Base-by-base conservation (phyloP, 2,113 vertebrate genomes). In the Neogobius melanostomus region DNA sequence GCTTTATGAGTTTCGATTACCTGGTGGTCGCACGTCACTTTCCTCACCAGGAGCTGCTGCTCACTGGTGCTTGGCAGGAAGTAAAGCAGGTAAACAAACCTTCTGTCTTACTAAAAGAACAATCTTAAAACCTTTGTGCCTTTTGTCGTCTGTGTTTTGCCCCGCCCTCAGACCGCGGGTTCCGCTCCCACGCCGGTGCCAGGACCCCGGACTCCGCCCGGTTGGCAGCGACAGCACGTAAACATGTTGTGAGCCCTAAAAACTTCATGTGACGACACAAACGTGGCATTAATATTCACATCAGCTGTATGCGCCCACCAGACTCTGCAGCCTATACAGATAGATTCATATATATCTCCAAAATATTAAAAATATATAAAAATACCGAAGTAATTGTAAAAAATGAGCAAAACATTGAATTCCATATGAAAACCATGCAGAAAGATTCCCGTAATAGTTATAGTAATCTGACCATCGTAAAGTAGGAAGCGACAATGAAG, bases 311-410 rank as follows among this genome's bases (percentile, higher is more conserved):
- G 82, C 88, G 75, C 79, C 87, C 87, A 89, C 85, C 81, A 79
- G 76, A 82, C 82, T 89, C 86, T 86, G 85, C 86, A 82, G 87
- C 89, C 83, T 90, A 83, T 90, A 92, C 89, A 89, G 81, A 86
- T 85, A 89, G 89, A 84, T 87, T 91, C 86, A 85, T 88, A 89
- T 86, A 86, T 86, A 86, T 91, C 88, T 91, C 86, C 87, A 92
- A 92, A 93, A 92, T 92, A 93, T 92, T 93, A 91, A 92, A 93
- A 93, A 93, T 92, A 93, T 94, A 93, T 93, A 94, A 94, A 94
- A 94, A 92, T 93, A 94, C 92, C 92, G 90, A 93, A 92, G 87
- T 61, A 92, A 85, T 93, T 85, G 90, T 92, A 92, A 93, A 93
- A 94, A 94, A 92, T 88, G 88, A 92, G 90, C 82, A 91, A 88